Conservation (phyloP, 2,797 vertebrate genomes). For the Halcyon leucocephala region DNA sequence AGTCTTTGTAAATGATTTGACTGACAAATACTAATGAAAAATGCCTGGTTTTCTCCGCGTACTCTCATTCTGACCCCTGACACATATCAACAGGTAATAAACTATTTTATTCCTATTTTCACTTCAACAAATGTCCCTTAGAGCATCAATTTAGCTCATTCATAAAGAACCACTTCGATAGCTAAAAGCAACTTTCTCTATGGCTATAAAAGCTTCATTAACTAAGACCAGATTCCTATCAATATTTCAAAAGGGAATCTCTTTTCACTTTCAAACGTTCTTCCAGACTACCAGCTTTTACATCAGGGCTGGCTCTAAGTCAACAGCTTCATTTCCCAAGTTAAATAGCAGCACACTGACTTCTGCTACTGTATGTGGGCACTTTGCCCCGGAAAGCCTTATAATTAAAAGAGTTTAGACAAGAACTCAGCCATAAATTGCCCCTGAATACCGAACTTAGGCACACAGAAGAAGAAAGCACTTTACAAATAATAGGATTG, state of each 20-base stretch:
- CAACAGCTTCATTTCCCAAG: not conserved
- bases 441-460: not conserved
- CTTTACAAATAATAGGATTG: slow-evolving; percentile 34
- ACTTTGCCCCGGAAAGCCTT: slow-evolving; percentile 9
- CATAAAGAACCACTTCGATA: not conserved
- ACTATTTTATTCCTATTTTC: not conserved
- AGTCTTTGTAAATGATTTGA: not conserved
- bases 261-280: slow-evolving; percentile 36
- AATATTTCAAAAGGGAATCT: not conserved
- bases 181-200: not conserved
- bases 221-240: not conserved
- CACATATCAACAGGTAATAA: not conserved
- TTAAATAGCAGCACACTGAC: not conserved
- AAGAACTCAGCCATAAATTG: not conserved
- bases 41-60: not conserved
- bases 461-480: not conserved
- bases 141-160: not conserved
- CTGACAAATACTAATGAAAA: not conserved
- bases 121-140: not conserved
- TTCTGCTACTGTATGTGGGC: not conserved
- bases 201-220: slow-evolving; percentile 13
- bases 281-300: not conserved
- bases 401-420: slow-evolving; percentile 5
- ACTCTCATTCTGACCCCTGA: not conserved
- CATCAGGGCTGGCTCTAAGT: not conserved